Conservation (phyloP, 2,888 invertebrate genomes). For the Cerastis leucographa region DNA sequence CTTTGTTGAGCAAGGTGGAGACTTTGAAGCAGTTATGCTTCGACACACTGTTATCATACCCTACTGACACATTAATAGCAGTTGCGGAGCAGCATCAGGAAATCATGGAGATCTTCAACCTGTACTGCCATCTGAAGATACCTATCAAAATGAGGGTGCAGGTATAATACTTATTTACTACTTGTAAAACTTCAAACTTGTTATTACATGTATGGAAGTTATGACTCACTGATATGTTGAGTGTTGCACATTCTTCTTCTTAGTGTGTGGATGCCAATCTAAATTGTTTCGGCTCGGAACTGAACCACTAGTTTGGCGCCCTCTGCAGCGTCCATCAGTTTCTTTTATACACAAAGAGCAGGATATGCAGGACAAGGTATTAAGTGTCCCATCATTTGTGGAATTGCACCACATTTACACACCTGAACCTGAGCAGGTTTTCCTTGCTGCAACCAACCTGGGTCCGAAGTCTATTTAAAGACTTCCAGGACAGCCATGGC, state of each 20-base stretch:
- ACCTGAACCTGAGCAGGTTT: too few relatives aligned
- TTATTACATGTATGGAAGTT: background rate
- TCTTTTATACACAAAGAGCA: too few relatives aligned
- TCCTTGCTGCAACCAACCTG: too few relatives aligned
- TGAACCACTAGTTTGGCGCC: too few relatives aligned
- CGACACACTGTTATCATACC: slow-evolving; percentile 77
- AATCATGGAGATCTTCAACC: slow-evolving; percentile 72
- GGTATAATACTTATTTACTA: slow-evolving; percentile 64
- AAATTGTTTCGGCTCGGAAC: too few relatives aligned
- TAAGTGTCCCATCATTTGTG: too few relatives aligned
- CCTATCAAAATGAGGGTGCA: slow-evolving; percentile 65
- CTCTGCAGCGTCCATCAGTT: too few relatives aligned
- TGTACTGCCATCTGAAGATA: slow-evolving; percentile 69
- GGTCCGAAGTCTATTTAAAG: too few relatives aligned
- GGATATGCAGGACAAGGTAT: too few relatives aligned
- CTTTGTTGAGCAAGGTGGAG: slow-evolving; percentile 67
- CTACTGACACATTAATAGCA: slow-evolving; percentile 71
- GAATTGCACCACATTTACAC: too few relatives aligned
- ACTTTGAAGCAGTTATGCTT: slow-evolving; percentile 73
- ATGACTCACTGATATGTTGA: slow-evolving; percentile 3
- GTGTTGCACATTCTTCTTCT: background rate
- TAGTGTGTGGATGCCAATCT: too few relatives aligned
- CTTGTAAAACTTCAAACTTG: slow-evolving; percentile 3
- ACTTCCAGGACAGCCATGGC: too few relatives aligned
- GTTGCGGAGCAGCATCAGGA: slow-evolving; percentile 64